Percentiles rank a stretch among this genome's conserved stretches.
These are phyloP conservation scores for Psix sp. DNA, from an alignment of 1,140 invertebrate genomes.

Conservation along the genomic window DNA sequence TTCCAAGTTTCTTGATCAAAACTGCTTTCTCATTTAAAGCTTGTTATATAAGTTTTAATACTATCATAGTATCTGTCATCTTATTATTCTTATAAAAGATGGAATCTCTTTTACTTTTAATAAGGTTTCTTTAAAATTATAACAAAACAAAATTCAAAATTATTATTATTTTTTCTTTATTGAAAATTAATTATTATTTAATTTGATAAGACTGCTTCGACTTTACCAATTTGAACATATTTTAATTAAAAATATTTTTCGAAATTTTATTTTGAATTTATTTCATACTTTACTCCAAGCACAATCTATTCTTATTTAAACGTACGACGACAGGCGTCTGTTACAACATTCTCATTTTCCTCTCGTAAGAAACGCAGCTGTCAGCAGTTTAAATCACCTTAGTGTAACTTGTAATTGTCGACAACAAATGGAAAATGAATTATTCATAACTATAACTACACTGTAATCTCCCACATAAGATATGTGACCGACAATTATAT, in stretches of 20 bases:
- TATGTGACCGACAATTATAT: slow-evolving; percentile 30
- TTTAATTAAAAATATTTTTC: too few species aligned
- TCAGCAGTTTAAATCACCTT: slow-evolving; percentile 27
- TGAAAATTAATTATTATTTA: too few species aligned
- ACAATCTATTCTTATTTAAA: slow-evolving; percentile 29
- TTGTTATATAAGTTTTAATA: slow-evolving; percentile 29
- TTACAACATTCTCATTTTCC: slow-evolving; percentile 38
- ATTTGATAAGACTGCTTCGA: too few species aligned
- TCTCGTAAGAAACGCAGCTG: slow-evolving; percentile 37
- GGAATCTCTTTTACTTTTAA: too few species aligned
- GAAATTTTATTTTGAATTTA: too few species aligned
- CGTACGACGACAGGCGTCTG: slow-evolving; percentile 18
- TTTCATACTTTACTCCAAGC: too few species aligned
- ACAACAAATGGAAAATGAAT: slow-evolving; percentile 40
- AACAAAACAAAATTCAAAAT: too few species aligned
- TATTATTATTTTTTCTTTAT: too few species aligned
- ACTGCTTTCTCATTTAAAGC: slow-evolving; percentile 10
- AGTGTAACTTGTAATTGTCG: slow-evolving; percentile 36
- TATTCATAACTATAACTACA: slow-evolving; percentile 38
- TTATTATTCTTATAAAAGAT: slow-evolving; percentile 20
- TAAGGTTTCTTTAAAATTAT: too few species aligned
- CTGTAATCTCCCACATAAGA: slow-evolving; percentile 25
- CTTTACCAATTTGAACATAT: too few species aligned
- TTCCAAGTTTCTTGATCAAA: slow-evolving; percentile 4
- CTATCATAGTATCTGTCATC: slow-evolving; percentile 21